These are phyloP conservation scores for Amiota mariae DNA, from an alignment of 2,888 invertebrate species.

Conservation along the genomic window DNA sequence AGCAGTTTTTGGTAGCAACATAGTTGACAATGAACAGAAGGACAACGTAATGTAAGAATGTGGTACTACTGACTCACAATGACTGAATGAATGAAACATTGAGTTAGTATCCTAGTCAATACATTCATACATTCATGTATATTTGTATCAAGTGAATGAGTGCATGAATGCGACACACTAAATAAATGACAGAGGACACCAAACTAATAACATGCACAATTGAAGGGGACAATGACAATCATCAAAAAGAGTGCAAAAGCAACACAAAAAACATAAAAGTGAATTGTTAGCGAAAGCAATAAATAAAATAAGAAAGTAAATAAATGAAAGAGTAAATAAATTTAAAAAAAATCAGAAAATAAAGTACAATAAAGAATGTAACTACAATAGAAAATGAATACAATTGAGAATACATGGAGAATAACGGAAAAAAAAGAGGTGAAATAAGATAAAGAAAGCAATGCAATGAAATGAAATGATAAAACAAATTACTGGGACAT, in stretches of 20 bases:
- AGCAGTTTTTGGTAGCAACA: background rate
- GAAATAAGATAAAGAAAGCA: too few species aligned
- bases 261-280: background rate
- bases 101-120: background rate
- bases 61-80: background rate
- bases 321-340: too few species aligned
- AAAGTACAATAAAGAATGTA: too few species aligned
- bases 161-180: background rate
- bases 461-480: too few species aligned
- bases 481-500: too few species aligned
- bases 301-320: background rate
- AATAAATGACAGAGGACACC: background rate
- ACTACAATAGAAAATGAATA: too few species aligned
- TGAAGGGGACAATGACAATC: background rate
- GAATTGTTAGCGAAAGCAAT: background rate
- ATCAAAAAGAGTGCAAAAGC: background rate
- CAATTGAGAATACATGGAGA: too few species aligned
- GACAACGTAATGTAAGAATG: background rate
- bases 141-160: background rate
- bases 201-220: background rate
- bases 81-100: background rate
- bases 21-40: slow-evolving; percentile 9
- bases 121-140: too few species aligned
- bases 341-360: too few species aligned
- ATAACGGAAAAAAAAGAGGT: too few species aligned